Base-by-base conservation (phyloP, 2,888 invertebrate species). In the Petrolisthes cinctipes region DNA sequence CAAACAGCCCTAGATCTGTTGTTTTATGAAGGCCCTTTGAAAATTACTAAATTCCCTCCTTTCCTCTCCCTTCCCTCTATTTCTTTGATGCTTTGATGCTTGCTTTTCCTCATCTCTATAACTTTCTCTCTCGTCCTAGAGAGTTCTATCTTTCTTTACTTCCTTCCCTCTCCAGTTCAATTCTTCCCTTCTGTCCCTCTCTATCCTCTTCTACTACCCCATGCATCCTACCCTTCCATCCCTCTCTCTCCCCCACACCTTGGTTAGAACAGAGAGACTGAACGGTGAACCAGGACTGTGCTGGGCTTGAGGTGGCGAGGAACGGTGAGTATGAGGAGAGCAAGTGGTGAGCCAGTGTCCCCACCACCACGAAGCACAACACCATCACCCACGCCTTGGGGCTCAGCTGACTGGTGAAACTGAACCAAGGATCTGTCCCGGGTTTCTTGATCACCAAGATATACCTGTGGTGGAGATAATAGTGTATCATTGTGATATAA, bases 201-300 rank as follows among this genome's bases (percentile, higher is more conserved):
- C 61, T 1, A 11, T 17, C 61, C 9, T 61, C 61, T 61, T 1
- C 61, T 17, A 11, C 61, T 61, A 9, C 17, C 6, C 20, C 9
- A 14, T 7, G 17, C 78, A 17, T 73, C 73, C 2, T 73, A 17
- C 7, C 23, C 73, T 17, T 73, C 73, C 23, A 73, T 73, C 76
- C 76, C 37, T 11, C 76, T 7, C 9, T 53, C 76, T 53, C 4
- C 23, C 9, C 9, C 66, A 53, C 51, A 86, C 86, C 86, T 82
- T 86, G 86, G n/a, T 86, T 86, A 0, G 76, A 20, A 56, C 17
- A 17, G 4, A 86, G 66, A 0, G 82, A 57, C 5, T 53, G 20
- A 11, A 86, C 61, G 61, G 75, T 78, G 17, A 86, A 86, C 75
- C 73, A 81, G 5, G 86, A 75, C 9, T 86, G 81, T 4, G 17